A percentile compares a stretch with the other conserved stretches of the same genome.
phyloP scores from a whole-genome alignment of 2,797 vertebrate genomes.

The Poeciliopsis gracilis region DNA sequence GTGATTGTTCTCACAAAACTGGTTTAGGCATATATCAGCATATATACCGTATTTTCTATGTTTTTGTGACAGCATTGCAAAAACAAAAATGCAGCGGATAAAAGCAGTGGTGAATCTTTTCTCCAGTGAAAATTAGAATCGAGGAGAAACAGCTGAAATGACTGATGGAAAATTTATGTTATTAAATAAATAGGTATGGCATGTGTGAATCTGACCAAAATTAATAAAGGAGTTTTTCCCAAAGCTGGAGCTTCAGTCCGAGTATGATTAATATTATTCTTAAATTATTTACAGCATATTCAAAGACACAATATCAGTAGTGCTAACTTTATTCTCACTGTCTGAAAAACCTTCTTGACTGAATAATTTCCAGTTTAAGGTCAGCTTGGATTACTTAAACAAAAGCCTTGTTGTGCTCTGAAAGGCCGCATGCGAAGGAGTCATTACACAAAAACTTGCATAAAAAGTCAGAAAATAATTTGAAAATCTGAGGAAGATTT shows the following conservation, averaged over 20 bases:
- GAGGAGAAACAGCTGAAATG: not conserved
- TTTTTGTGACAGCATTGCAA: conserved; percentile 1
- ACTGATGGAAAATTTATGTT: not conserved
- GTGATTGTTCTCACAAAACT: conserved; percentile 10
- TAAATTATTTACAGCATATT: not conserved
- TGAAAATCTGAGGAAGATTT: not conserved
- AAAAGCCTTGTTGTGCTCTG: not conserved
- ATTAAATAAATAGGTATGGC: not conserved
- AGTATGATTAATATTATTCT: not conserved
- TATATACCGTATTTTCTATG: not conserved
- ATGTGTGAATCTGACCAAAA: not conserved
- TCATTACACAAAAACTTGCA: not conserved
- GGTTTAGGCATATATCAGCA: conserved; percentile 9
- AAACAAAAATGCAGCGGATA: no score
- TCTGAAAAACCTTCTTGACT: not conserved
- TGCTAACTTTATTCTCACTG: not conserved
- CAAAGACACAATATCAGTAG: not conserved
- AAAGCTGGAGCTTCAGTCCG: no score
- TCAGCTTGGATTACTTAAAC: not conserved
- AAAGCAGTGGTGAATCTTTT: not conserved
- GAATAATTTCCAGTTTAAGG: not conserved
- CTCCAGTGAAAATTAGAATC: not conserved
- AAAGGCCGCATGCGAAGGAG: not conserved
- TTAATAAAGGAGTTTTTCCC: not conserved
- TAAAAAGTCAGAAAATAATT: not conserved